Base-by-base conservation (phyloP, 1,140 invertebrate species). In the Drosophila parabipectinata region DNA sequence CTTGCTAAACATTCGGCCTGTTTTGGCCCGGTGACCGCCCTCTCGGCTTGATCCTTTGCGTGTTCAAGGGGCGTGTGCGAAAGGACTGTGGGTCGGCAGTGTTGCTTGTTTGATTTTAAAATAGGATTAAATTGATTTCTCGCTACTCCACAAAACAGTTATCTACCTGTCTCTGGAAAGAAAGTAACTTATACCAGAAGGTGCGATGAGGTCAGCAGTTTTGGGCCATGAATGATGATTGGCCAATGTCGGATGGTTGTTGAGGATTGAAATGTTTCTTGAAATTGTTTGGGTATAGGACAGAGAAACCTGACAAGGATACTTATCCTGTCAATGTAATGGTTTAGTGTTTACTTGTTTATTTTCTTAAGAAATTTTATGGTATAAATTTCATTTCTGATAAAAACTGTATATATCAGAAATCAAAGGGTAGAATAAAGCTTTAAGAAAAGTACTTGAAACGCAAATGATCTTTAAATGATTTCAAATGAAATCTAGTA, bases 91-190 rank as follows among this genome's bases (percentile, higher is more conserved):
- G 28, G 39, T 50, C 55, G 55, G 45, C 55, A 69, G 18, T 69
- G 41, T 69, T 73, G 37, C 32, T 59, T 88, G 71, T 77, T 88
- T 76, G 75, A 75, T 72, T 88, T 79, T 64, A 67, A 88, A 87
- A 88, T 87, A 63, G 83, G 82, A 88, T 87, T 87, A 88, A 87
- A 88, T 88, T 82, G 83, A 87, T 88, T 87, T 87, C 83, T 57
- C 72, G 83, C 83, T 88, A 88, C 83, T 77, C 63, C 52, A 77
- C 59, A 12, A 30, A 24, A 55, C 53, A 32, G 37, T 60, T 15
- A 4, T 21, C 60, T 77, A 76, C 72, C 74, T 69, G 73, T 21
- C 18, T 47, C 41, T 10, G 15, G 8, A 21, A 21, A 39, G 21
- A n/a, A 15, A 51, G 44, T 32, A 9, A 41, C 14, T 14, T n/a